Conservation (phyloP, 2,888 invertebrate genomes). For the Malacosoma neustria region DNA sequence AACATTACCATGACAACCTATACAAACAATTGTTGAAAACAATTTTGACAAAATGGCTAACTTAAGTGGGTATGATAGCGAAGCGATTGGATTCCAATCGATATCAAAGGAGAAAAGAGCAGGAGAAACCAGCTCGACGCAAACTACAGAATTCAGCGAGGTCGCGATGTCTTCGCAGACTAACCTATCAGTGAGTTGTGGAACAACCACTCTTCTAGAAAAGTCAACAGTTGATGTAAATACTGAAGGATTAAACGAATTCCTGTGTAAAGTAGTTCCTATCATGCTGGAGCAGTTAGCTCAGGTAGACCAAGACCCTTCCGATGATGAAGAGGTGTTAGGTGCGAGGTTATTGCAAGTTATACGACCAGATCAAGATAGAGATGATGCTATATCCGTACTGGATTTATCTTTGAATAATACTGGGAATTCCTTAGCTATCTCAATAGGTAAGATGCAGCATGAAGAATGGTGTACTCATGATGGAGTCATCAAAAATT, state of each 20-base stretch:
- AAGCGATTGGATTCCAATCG: constrained; percentile 50
- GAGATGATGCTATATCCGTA: constrained; percentile 38
- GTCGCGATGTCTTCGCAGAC: constrained; percentile 38
- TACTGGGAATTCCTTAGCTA: constrained; percentile 48
- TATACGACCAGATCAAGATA: constrained; percentile 30
- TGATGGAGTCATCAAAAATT: constrained; percentile 46
- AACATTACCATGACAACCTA: constrained; percentile 15
- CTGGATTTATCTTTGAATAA: constrained; percentile 49
- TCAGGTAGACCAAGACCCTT: constrained; percentile 33
- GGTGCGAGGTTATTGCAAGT: constrained; percentile 45
- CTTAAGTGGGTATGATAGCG: constrained; percentile 55
- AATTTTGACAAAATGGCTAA: constrained; percentile 34
- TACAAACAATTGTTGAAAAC: constrained; percentile 7
- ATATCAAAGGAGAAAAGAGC: constrained; percentile 23
- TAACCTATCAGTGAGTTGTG: constrained; percentile 25
- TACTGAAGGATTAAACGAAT: constrained; percentile 45
- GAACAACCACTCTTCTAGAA: constrained; percentile 31
- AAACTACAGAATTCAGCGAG: constrained; percentile 42
- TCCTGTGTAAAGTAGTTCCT: constrained; percentile 50
- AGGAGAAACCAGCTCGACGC: constrained; percentile 31
- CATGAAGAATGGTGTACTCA: constrained; percentile 57
- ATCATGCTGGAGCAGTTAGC: constrained; percentile 50
- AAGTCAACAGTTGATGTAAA: constrained; percentile 31
- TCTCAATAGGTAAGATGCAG: constrained; percentile 40
- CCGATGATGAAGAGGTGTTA: constrained; percentile 48